Evolutionary conservation across 1,140 invertebrate genomes (phyloP), one percentile per base, ranked within the genome.

Genomic region (Varroa destructor): DNA sequence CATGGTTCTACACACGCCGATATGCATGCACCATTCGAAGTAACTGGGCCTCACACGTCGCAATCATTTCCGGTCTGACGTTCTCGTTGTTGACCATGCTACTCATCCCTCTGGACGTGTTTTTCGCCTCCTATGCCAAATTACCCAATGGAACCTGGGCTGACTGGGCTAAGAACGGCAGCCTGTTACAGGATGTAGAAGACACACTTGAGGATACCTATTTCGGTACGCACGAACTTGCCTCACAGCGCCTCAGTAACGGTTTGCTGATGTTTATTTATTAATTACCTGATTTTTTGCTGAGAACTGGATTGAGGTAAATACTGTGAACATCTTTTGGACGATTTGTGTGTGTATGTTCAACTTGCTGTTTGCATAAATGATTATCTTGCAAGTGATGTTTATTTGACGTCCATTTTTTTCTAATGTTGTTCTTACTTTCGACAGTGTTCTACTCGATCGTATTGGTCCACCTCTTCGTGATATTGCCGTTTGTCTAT

Each of bases 201-300:
- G 61, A 67, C 61, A 67, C 61, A 37, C 12, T 67, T 40, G 61
- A 67, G 46, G 61, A 40, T 8, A 67, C 61, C 61, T 67, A 67
- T 37, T 67, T 67, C 37, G 14, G 61, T 67, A 46, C 14, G 61
- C 25, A 25, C 25, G 25, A 25, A 25, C 25, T 40, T 37, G 36
- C 37, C 46, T 51, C 46, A 51, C 25, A 25, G 25, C 25, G 8
- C 46, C 46, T 51, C 46, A 5, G 46, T 51, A 51, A 51, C 46
- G 4, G 46, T 51, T 51, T 51, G 4, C 46, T 8, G 46, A 8
- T 51, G 46, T 51, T 3, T 8, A 5, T 51, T 51, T 51, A 51
- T 51, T 51, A 51, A 5, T 51, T 8, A 51, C 46, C 4, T 51
- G 3, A 51, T 51, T 8, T 8, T 8, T 51, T 51, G 46, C 46